Percentiles rank a stretch among this genome's conserved stretches.
Evolutionary conservation across 2,888 invertebrate species (phyloP).

Genomic region (Aleiodes leptofemur): DNA sequence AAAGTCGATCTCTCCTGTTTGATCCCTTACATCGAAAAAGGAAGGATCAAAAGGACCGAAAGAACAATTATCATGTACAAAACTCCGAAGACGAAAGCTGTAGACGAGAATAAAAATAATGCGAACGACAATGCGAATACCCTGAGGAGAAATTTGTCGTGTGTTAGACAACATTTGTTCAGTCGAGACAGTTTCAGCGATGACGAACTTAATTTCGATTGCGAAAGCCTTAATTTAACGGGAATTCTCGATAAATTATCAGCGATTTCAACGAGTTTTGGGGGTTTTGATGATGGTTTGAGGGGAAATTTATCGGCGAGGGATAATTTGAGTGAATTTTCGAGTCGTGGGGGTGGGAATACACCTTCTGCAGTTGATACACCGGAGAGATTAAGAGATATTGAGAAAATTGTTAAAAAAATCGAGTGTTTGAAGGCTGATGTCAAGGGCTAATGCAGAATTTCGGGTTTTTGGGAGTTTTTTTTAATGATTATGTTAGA

Average conservation of each 20-base stretch:
- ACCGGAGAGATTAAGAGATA: slow-evolving; percentile 56
- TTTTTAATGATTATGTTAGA: no score
- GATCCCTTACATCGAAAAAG: slow-evolving; percentile 71
- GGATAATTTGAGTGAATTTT: slow-evolving; percentile 14
- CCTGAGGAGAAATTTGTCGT: slow-evolving; percentile 62
- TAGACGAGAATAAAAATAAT: slow-evolving; percentile 37
- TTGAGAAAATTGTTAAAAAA: slow-evolving; percentile 57
- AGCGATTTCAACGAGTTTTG: slow-evolving; percentile 37
- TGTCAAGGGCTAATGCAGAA: slow-evolving; percentile 3
- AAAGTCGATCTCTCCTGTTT: slow-evolving; percentile 65
- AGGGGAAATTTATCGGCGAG: slow-evolving; percentile 45
- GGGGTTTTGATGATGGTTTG: slow-evolving; percentile 12
- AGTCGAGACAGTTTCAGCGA: slow-evolving; percentile 67
- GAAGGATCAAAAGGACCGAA: slow-evolving; percentile 68
- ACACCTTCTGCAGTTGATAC: slow-evolving; percentile 61
- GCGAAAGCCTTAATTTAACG: slow-evolving; percentile 67
- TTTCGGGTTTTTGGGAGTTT: not conserved
- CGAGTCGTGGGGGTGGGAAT: slow-evolving; percentile 60
- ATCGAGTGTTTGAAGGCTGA: slow-evolving; percentile 54
- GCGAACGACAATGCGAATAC: slow-evolving; percentile 45
- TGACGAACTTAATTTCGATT: slow-evolving; percentile 62
- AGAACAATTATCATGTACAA: slow-evolving; percentile 73
- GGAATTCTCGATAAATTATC: slow-evolving; percentile 66
- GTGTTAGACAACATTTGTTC: slow-evolving; percentile 71
- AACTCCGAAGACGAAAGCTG: slow-evolving; percentile 61